Evolutionary conservation across 2,113 vertebrate species (phyloP).

Genomic region (Gallinago paraguaiae): DNA sequence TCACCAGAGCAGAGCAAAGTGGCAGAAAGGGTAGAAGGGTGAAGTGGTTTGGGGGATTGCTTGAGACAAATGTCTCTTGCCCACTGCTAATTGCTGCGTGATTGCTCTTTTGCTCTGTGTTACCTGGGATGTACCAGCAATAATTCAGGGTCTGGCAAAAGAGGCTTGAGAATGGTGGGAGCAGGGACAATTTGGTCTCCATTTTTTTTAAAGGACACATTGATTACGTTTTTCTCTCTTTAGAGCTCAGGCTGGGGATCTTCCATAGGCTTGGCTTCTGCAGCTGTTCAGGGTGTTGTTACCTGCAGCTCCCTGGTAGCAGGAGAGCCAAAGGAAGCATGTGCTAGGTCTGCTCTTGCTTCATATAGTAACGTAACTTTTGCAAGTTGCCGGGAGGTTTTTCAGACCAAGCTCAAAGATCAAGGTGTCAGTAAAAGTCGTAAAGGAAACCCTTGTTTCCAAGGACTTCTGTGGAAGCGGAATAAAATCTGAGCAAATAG

Average conservation of each 20-base stretch:
- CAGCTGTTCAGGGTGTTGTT: neutral
- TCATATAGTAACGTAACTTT: neutral
- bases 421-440: neutral
- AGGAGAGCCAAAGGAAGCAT: neutral
- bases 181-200: neutral
- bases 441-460: neutral
- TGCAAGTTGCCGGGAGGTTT: neutral
- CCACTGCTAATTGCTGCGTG: neutral
- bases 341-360: neutral
- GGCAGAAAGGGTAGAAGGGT: neutral
- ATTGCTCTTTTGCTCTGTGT: neutral
- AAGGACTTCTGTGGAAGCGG: neutral
- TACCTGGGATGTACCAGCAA: neutral
- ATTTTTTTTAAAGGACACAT: neutral
- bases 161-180: neutral
- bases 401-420: neutral
- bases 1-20: too few relatives aligned
- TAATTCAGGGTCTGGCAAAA: neutral
- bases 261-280: neutral
- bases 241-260: neutral
- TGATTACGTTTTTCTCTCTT: neutral
- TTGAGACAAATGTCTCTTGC: neutral
- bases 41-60: neutral
- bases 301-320: neutral
- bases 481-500: neutral